Evolutionary conservation across 2,113 vertebrate genomes (phyloP).

Genomic region (Mungos mungo): DNA sequence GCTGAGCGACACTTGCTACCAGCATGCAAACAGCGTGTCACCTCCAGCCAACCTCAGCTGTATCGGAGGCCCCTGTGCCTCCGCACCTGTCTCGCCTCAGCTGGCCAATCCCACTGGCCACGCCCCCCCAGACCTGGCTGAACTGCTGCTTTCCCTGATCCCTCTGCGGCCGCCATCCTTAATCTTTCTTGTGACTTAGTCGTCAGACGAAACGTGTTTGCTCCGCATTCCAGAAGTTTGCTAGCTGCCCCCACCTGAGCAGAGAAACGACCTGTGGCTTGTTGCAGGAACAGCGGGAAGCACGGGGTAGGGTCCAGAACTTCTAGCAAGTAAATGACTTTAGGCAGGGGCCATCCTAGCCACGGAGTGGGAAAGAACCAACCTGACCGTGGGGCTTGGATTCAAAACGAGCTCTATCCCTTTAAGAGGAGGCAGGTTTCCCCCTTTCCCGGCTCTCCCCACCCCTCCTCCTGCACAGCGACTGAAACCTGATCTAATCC

Average conservation of each 20-base stretch:
- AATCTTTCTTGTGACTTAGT: background rate
- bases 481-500: conserved; percentile 91
- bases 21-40: background rate
- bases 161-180: background rate
- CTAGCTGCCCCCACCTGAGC: background rate
- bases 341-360: background rate
- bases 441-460: conserved; percentile 67
- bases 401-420: conserved; percentile 76
- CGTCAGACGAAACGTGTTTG: background rate
- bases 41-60: background rate
- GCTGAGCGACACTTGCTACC: background rate
- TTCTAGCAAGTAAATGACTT: background rate
- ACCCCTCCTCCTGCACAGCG: conserved; percentile 77
- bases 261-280: background rate
- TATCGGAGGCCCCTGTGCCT: background rate
- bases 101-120: background rate
- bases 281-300: background rate
- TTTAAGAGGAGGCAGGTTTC: conserved; percentile 85
- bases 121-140: background rate
- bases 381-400: background rate
- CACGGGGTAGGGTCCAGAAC: background rate
- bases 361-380: background rate
- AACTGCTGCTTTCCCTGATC: background rate
- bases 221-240: background rate
- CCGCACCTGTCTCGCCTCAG: fast-evolving